These are phyloP conservation scores for Mallotus villosus DNA, from an alignment of 2,797 vertebrate species.

Conservation along the genomic window DNA sequence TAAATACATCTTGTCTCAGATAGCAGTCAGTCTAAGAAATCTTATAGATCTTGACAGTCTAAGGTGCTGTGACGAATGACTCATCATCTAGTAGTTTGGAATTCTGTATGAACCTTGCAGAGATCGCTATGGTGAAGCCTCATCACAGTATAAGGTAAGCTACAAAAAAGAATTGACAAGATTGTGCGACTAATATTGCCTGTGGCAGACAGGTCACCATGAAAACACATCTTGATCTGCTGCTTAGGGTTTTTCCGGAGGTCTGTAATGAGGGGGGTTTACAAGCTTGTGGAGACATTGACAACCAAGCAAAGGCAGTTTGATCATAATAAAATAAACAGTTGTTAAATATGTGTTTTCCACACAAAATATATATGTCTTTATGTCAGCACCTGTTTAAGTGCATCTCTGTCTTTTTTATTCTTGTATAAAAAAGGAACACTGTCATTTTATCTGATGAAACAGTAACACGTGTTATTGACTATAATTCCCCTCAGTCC, in stretches of 20 bases:
- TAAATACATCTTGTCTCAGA: too few species aligned
- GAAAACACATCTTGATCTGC: background rate
- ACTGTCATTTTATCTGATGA: too few species aligned
- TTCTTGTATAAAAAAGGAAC: background rate
- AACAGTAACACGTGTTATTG: too few species aligned
- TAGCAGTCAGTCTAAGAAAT: too few species aligned
- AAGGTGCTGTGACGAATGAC: too few species aligned
- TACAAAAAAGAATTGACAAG: background rate
- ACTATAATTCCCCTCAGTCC: too few species aligned
- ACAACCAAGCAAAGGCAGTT: slow-evolving; percentile 24
- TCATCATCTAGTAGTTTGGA: too few species aligned
- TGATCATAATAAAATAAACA: slow-evolving; percentile 20
- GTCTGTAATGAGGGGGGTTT: slow-evolving; percentile 15
- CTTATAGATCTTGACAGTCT: too few species aligned
- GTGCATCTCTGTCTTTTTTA: background rate
- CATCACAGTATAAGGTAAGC: too few species aligned
- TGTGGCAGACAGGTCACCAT: slow-evolving; percentile 11
- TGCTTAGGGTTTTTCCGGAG: background rate
- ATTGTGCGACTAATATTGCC: slow-evolving; percentile 17
- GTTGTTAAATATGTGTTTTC: background rate
- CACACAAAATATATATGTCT: slow-evolving; percentile 1
- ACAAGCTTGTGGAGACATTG: slow-evolving; percentile 20
- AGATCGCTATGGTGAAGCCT: too few species aligned
- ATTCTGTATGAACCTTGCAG: too few species aligned
- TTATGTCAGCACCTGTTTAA: too few species aligned